Base-by-base conservation (phyloP, 2,888 invertebrate genomes). In the Camponotus fellah region DNA sequence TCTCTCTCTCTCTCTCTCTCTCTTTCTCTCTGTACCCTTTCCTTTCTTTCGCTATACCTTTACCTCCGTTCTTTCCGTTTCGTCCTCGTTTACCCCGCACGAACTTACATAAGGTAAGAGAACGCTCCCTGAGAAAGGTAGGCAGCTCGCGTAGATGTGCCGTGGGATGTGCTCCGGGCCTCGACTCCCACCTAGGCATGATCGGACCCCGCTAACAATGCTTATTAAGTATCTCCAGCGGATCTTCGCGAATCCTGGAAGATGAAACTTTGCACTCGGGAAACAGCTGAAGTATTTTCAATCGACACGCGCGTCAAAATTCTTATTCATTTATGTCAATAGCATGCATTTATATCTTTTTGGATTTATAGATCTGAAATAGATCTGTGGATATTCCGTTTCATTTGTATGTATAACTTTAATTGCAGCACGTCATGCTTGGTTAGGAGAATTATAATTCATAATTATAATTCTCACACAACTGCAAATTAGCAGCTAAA, bases 81-180 rank as follows among this genome's bases (percentile, higher is more conserved):
- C 71, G 82, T 84, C 71, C 64, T 82, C 76, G 76, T 81, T 56
- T 77, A 83, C 60, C 53, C 21, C 60, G 75, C 75, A 60, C 77
- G 40, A 68, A 69, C 87, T 87, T 87, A 85, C 82, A 86, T 89
- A 88, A 91, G 88, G 69, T 81, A 71, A 85, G 82, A 82, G 88
- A 89, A 88, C 89, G 89, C 88, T 92, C 91, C 92, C 90, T 93
- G 94, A 93, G 94, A 94, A 93, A 93, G 92, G 91, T 91, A 89
- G 89, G 86, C 91, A 90, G 90, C 91, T 93, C 92, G 92, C 92
- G 91, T 92, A 92, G 92, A 93, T 93, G 91, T 49, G 93, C 94
- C 94, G 94, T 94, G 94, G 94, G 94, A 94, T 88, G 93, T 88
- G 92, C 93, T 94, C 86, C 88, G 89, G 94, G 94, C 92, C 92